Evolutionary conservation across 2,113 vertebrate species (phyloP).

Genomic region (Diadophis punctatus): DNA sequence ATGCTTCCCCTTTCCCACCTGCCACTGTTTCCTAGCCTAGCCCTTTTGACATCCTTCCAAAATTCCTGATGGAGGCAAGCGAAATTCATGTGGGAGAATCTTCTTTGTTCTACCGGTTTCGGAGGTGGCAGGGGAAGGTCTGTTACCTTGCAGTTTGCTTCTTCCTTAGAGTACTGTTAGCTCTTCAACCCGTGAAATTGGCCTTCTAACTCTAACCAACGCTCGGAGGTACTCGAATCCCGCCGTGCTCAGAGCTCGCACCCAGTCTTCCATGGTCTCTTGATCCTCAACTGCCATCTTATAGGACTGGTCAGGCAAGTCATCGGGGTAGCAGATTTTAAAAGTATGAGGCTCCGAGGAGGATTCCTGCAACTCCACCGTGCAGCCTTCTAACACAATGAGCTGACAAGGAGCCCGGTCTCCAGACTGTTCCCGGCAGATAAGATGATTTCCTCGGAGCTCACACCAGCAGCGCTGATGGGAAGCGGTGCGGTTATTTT

Average conservation of each 20-base stretch:
- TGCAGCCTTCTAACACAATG: conserved; percentile 78
- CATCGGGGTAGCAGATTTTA: conserved; percentile 56
- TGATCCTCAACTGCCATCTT: conserved; percentile 75
- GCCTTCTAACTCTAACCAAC: conserved; percentile 67
- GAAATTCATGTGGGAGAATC: conserved; percentile 53
- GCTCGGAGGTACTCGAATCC: conserved; percentile 65
- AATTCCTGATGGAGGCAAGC: conserved; percentile 69
- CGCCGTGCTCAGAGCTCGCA: conserved; percentile 70
- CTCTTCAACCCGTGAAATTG: conserved; percentile 58
- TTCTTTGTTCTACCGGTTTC: neutral
- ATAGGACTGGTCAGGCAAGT: conserved; percentile 61
- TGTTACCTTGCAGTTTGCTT: neutral
- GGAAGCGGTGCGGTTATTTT: conserved; percentile 69
- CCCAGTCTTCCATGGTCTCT: conserved; percentile 69
- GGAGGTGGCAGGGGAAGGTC: neutral
- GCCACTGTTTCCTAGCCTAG: conserved; percentile 22
- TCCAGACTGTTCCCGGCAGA: conserved; percentile 69
- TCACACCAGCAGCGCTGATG: conserved; percentile 76
- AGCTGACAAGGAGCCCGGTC: conserved; percentile 67
- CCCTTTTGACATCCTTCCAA: conserved; percentile 69
- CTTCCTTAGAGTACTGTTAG: neutral
- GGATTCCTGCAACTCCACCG: conserved; percentile 67
- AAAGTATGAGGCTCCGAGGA: conserved; percentile 71
- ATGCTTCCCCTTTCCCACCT: neutral
- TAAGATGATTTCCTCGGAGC: conserved; percentile 77